Conservation (phyloP, 2,113 vertebrate species). For the Apodemus sylvaticus region DNA sequence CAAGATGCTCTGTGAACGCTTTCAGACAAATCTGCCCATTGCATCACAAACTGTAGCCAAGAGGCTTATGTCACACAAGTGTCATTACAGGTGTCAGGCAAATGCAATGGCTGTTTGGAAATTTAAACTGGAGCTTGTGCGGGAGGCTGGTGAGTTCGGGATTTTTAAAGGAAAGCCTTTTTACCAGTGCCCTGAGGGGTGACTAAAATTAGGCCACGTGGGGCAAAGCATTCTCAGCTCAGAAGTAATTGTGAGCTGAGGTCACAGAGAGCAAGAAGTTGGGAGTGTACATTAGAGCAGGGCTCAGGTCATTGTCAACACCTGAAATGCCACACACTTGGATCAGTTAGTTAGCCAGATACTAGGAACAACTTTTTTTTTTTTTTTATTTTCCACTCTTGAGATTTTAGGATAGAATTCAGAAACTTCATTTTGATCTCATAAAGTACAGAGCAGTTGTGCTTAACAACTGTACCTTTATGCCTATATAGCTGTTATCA, state of each 20-base stretch:
- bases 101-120: background rate
- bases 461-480: no score
- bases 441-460: background rate
- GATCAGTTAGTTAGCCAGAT: background rate
- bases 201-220: background rate
- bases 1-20: background rate
- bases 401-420: background rate
- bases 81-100: background rate
- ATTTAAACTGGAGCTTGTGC: background rate
- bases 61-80: no score
- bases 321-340: accelerated
- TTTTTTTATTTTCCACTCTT: no score
- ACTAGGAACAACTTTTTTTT: background rate
- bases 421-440: background rate
- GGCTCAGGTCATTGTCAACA: background rate
- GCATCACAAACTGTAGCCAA: background rate
- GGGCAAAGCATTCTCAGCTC: background rate
- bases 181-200: background rate
- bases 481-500: background rate
- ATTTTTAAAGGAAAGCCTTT: background rate
- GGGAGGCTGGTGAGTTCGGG: background rate
- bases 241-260: background rate
- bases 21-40: background rate
- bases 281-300: accelerated
- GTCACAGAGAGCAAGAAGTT: background rate